These are phyloP conservation scores for Galerucella nymphaeae DNA, from an alignment of 2,888 invertebrate species.

Conservation along the genomic window DNA sequence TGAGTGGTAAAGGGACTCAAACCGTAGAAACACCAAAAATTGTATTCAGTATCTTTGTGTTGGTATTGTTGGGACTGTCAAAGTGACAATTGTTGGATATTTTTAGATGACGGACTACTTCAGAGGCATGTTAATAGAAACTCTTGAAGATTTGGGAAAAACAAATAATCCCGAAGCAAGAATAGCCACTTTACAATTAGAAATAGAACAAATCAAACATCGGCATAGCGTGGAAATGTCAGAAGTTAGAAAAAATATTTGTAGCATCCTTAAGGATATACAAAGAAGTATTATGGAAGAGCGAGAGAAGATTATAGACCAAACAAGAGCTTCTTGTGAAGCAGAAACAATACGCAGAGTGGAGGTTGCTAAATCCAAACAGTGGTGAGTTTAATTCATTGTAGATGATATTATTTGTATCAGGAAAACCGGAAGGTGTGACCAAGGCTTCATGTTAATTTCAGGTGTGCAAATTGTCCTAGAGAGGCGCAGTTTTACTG, in stretches of 20 bases:
- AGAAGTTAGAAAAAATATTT: slow-evolving; percentile 66
- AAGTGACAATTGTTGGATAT: slow-evolving; percentile 14
- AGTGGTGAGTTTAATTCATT: slow-evolving; percentile 72
- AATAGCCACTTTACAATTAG: slow-evolving; percentile 71
- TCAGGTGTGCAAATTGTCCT: slow-evolving; percentile 84
- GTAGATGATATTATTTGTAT: no score
- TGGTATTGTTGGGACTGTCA: no score
- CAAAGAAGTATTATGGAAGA: slow-evolving; percentile 67
- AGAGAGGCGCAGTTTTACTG: slow-evolving; percentile 93
- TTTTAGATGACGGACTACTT: slow-evolving; percentile 76
- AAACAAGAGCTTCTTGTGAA: slow-evolving; percentile 75
- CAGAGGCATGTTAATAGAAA: slow-evolving; percentile 76
- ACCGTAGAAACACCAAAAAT: no score
- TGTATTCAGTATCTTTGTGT: no score
- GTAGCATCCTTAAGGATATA: slow-evolving; percentile 60
- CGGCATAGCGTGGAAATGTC: slow-evolving; percentile 80
- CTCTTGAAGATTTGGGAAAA: slow-evolving; percentile 72
- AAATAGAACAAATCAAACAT: slow-evolving; percentile 78
- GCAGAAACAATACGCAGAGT: slow-evolving; percentile 78
- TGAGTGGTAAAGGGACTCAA: no score
- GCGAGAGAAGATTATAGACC: slow-evolving; percentile 72
- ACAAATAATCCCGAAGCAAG: slow-evolving; percentile 70
- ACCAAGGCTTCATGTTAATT: slow-evolving; percentile 26
- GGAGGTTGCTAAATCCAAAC: slow-evolving; percentile 84
- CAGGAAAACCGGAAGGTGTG: no score